Evolutionary conservation across 2,888 invertebrate species (phyloP).

Genomic region (Calameuta pallipes): DNA sequence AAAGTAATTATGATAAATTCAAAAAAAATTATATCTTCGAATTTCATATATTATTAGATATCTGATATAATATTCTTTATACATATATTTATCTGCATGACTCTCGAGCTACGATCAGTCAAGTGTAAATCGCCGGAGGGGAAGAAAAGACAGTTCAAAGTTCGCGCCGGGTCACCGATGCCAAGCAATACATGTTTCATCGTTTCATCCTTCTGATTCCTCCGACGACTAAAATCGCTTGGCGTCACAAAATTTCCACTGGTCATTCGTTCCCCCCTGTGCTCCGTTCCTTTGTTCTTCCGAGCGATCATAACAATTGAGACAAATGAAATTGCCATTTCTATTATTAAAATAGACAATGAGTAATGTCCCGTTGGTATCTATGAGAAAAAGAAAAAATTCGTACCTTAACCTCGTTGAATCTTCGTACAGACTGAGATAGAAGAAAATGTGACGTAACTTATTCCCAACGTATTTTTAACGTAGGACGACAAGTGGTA

Average conservation of each 20-base stretch:
- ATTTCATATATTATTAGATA: not conserved
- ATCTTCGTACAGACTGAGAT: not conserved
- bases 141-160: constrained; percentile 28
- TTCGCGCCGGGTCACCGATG: constrained; percentile 33
- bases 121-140: constrained; percentile 1
- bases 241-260: constrained; percentile 44
- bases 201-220: not conserved
- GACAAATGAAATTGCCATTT: no score
- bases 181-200: constrained; percentile 12
- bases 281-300: not conserved
- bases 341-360: no score
- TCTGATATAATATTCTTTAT: not conserved
- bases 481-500: not conserved
- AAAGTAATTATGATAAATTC: no score
- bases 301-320: no score
- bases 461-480: not conserved
- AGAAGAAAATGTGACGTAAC: not conserved
- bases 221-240: constrained; percentile 9
- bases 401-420: not conserved
- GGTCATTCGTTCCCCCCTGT: not conserved
- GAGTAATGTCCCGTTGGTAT: no score
- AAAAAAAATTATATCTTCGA: not conserved
- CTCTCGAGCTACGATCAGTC: not conserved
- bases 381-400: no score
- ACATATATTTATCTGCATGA: not conserved